These are phyloP conservation scores for Metacarcinus magister DNA, from an alignment of 2,888 invertebrate species.

Conservation along the genomic window DNA sequence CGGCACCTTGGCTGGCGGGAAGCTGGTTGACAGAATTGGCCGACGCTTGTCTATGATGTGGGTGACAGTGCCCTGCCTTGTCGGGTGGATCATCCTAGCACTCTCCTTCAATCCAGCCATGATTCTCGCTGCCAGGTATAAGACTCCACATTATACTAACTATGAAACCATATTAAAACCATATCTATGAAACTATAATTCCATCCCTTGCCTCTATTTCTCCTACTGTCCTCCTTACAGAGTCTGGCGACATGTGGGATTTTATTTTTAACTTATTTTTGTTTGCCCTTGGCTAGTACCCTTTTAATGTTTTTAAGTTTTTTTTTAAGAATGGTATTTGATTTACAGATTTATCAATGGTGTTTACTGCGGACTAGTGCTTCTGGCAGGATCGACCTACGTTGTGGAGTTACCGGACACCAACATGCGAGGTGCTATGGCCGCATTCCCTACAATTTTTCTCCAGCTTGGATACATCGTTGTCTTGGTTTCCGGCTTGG, in stretches of 20 bases:
- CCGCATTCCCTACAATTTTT: constrained; percentile 62
- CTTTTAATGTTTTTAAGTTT: no score
- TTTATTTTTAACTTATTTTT: no score
- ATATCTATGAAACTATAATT: no score
- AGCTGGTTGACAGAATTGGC: constrained; percentile 49
- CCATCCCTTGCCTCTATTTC: no score
- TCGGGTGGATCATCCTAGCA: constrained; percentile 55
- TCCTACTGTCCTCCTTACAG: no score
- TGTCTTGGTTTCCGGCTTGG: constrained; percentile 40
- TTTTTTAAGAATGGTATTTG: not conserved
- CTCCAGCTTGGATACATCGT: constrained; percentile 56
- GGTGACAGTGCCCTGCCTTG: constrained; percentile 35
- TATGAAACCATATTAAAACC: not conserved
- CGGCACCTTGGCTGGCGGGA: constrained; percentile 55
- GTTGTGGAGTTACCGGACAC: constrained; percentile 59
- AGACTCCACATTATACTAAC: not conserved
- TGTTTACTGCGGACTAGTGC: constrained; percentile 58
- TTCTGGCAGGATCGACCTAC: constrained; percentile 56
- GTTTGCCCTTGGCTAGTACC: no score
- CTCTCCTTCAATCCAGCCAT: constrained; percentile 55
- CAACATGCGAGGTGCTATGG: constrained; percentile 53
- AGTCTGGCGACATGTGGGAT: no score
- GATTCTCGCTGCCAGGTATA: constrained; percentile 69
- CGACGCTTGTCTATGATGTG: constrained; percentile 56
- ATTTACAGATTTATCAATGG: constrained; percentile 67